Evolutionary conservation across 2,797 vertebrate species (phyloP), one percentile per base, ranked within the genome.

Genomic region (Xyrichtys novacula): DNA sequence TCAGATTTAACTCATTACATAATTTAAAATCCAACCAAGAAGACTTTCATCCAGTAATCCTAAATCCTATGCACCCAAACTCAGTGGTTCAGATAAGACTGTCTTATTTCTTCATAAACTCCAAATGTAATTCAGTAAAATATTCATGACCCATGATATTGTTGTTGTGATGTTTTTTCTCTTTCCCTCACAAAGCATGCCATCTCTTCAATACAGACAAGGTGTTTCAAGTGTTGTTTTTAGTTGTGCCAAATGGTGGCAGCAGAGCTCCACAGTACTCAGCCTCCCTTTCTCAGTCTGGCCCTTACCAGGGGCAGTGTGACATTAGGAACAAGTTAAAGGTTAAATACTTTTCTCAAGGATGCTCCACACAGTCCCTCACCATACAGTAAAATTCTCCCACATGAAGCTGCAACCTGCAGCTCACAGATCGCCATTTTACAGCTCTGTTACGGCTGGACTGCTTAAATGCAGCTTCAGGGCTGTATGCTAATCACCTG

Each of bases 281-380:
- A 1, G 6, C 14, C 26, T 16, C 36, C 14, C 0, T 14, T 34
- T 31, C 46, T 47, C 29, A 48, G 68, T 44, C 36, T 52, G 59
- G 71, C 64, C 64, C 26, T 68, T 84, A 67, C 82, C 74, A 78
- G 84, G 84, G 78, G 79, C 74, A 65, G 57, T 46, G 72, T 89
- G 88, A 90, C 89, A 87, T 90, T 85, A 89, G 67, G 75, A 89
- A 83, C 76, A 82, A 87, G 84, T 85, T 88, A 90, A 89, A 91
- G 91, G 90, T 92, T 90, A 91, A 91, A 89, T 87, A 89, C 82
- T 81, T 88, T 81, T 80, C 88, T 89, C 91, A 65, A 80, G 88
- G 86, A 83, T 77, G 70, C 65, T 71, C 62, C 57, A 38, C 32
- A 66, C 64, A 63, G 47, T 75, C 60, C 59, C 72, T 73, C 58